Base-by-base conservation (phyloP, 2,797 vertebrate species). In the Mallotus villosus region DNA sequence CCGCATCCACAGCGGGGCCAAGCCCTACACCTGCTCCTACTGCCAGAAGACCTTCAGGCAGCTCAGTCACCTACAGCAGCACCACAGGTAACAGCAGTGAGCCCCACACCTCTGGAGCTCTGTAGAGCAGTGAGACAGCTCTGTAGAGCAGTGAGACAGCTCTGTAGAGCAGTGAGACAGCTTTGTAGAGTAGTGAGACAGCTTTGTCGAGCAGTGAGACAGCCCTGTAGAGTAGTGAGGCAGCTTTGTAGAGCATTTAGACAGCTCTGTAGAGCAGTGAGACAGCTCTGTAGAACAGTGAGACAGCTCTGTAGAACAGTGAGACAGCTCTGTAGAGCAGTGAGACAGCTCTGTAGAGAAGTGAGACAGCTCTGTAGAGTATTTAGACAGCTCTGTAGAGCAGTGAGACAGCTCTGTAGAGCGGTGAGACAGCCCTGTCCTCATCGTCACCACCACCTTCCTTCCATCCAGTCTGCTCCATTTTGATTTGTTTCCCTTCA, bases 41-140 rank as follows among this genome's bases (percentile, higher is more conserved):
- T 99, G 97, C 94, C 96, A 99, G 96, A 99, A 98, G 90, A 94
- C 95, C 90, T 99, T 98, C 94, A 94, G 97, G 90, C 97, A 99
- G 94, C 97, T 97, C 94, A 98, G 97, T 88, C 97, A 99, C 95
- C 94, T 99, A 86, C 97, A 99, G 95, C 97, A 98, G 93, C 97
- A 99, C 95, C 95, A 96, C 83, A 95, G 94, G 67, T 68, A 68
- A 64, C 94, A 46, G 41, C 41, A 46, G 41, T 12, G 8, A 8
- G 8, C 32, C 27, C 27, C 27, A 29, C 27, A 29, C 27, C 27
- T 29, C 27, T 2, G 2, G 27, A 34, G 32, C 32, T 34, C 5
- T 34, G 32, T 34, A 34, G 32, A 34, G 32, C 32, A 34, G 32
- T 8, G 32, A 46, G 41, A 14, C 41, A 46, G 41, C 9, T 46